Conservation (phyloP, 1,140 invertebrate genomes). For the Atopsyche davidsoni region DNA sequence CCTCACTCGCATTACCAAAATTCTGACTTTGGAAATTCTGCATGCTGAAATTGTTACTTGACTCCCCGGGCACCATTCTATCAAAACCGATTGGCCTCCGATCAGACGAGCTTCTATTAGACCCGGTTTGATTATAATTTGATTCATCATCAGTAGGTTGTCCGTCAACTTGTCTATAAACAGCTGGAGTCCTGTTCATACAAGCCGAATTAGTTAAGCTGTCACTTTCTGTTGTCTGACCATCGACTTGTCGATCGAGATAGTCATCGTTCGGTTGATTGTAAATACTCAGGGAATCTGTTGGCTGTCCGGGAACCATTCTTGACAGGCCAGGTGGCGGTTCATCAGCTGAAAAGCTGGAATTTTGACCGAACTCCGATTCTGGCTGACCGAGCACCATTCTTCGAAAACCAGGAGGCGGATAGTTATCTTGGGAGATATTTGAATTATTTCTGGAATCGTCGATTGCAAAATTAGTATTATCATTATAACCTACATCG, state of each 20-base stretch:
- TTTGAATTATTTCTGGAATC: constrained; percentile 30
- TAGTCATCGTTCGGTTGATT: constrained; percentile 40
- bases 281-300: constrained; percentile 37
- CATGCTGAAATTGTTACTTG: constrained; percentile 39
- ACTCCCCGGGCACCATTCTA: constrained; percentile 45
- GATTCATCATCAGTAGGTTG: constrained; percentile 39
- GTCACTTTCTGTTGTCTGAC: constrained; percentile 38
- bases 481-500: constrained; percentile 47
- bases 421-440: constrained; percentile 45
- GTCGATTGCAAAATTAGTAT: constrained; percentile 29
- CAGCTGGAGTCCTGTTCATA: constrained; percentile 20
- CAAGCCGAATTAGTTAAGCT: constrained; percentile 30
- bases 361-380: constrained; percentile 46
- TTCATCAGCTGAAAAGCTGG: constrained; percentile 46
- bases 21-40: constrained; percentile 34
- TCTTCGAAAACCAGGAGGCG: constrained; percentile 54
- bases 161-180: constrained; percentile 42
- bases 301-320: constrained; percentile 53
- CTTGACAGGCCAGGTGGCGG: constrained; percentile 51
- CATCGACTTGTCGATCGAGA: constrained; percentile 44
- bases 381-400: constrained; percentile 61
- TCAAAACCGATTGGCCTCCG: constrained; percentile 42
- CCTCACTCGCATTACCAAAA: constrained; percentile 35
- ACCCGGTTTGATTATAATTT: constrained; percentile 33
- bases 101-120: constrained; percentile 33